Evolutionary conservation across 1,140 invertebrate genomes (phyloP), one percentile per base, ranked within the genome.

Genomic region (Bombus huntii): DNA sequence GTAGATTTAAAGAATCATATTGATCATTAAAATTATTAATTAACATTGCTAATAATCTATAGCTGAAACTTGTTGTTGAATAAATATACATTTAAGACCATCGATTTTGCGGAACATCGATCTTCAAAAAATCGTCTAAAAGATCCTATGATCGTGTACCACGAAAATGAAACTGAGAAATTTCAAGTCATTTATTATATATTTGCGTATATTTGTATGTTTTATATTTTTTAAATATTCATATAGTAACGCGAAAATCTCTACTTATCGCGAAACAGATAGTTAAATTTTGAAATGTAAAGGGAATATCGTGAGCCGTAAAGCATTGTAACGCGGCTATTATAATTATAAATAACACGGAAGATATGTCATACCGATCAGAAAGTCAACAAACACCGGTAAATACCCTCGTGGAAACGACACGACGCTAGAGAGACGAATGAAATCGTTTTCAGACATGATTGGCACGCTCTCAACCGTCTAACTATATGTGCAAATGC

Each of bases 401-500:
- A 71, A 70, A 71, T 71, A 81, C 34, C 81, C 81, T 83, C 15
- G 71, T 44, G 57, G 37, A 76, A 42, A 53, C 59, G 18, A 15
- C 47, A 53, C 72, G 12, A 15, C 47, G 4, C 39, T 22, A 18
- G 2, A 9, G 10, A 72, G 47, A n/a, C 22, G 53, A 85, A 37
- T 80, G 28, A 81, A 66, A 81, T 57, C 31, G 59, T 70, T n/a
- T 57, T n/a, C 37, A 34, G 74, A 75, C 73, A 76, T 42, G 39
- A 80, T 85, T 81, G 86, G 62, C 65, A 83, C 74, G 37, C 18
- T 85, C 70, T 71, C 73, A n/a, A 53, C 75, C 39, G 28, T 22
- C n/a, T 83, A 57, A 77, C 31, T 83, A 72, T 47, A 80, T 73
- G 15, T 34, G 37, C 57, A 44, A 62, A 80, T 84, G 75, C 53